Conservation (phyloP, 2,113 vertebrate species). For the Passer montanus region DNA sequence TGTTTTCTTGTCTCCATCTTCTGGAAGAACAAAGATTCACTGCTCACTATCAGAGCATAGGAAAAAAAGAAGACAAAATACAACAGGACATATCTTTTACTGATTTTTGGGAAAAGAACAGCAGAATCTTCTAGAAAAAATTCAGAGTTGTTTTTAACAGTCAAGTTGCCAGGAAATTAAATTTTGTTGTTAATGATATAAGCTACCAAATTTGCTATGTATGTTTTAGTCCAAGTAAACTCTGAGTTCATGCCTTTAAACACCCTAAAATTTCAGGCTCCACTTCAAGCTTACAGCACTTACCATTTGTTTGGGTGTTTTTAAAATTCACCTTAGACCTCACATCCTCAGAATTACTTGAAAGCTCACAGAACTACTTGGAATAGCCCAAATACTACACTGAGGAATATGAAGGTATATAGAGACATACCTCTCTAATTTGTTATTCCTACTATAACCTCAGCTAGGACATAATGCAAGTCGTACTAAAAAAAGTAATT, state of each 20-base stretch:
- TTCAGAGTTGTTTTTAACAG: neutral
- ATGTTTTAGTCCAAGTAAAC: neutral
- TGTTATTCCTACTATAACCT: neutral
- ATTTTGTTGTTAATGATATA: neutral
- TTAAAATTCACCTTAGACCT: neutral
- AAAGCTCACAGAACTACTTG: neutral
- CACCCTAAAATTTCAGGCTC: neutral
- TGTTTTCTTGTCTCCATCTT: slow-evolving; percentile 60
- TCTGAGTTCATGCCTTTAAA: neutral
- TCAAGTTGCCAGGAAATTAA: neutral
- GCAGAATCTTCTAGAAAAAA: neutral
- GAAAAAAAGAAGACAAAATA: neutral
- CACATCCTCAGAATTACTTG: neutral
- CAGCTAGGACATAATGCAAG: neutral
- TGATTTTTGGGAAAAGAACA: neutral
- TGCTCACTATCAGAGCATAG: neutral
- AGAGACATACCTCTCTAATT: neutral
- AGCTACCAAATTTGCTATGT: neutral
- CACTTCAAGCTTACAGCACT: neutral
- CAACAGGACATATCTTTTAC: neutral
- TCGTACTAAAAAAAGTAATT: neutral
- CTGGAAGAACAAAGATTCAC: slow-evolving; percentile 22
- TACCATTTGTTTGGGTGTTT: neutral
- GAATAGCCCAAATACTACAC: neutral
- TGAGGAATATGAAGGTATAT: neutral